Evolutionary conservation across 1,140 invertebrate species (phyloP).

Genomic region (Caenorhabditis elegans): DNA sequence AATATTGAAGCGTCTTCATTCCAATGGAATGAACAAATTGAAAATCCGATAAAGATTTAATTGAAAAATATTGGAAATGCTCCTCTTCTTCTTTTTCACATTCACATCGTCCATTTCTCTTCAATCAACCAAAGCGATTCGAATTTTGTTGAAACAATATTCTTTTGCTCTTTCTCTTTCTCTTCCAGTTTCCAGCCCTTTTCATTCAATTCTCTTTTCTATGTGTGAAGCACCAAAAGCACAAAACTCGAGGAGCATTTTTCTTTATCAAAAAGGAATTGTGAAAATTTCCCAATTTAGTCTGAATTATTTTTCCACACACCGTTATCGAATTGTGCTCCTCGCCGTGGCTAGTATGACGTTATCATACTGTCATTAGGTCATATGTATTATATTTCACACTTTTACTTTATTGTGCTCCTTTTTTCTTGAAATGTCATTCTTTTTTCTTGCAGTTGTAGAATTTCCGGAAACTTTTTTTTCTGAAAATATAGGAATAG

Average conservation of each 20-base stretch:
- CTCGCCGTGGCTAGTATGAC: not conserved
- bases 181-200: not conserved
- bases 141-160: not conserved
- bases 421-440: not conserved
- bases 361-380: not conserved
- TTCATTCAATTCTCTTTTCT: no score
- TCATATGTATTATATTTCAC: not conserved
- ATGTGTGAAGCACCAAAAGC: no score
- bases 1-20: no score
- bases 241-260: no score
- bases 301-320: not conserved
- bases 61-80: no score
- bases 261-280: no score
- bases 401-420: not conserved
- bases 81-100: not conserved
- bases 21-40: not conserved
- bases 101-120: not conserved
- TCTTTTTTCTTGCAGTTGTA: not conserved
- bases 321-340: not conserved
- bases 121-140: slow-evolving; percentile 27
- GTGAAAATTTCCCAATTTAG: no score
- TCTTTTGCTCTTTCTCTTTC: not conserved
- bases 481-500: not conserved
- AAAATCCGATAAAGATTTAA: not conserved
- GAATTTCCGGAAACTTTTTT: no score